Evolutionary conservation across 2,888 invertebrate species (phyloP).

Genomic region (Temnothorax ravouxi): DNA sequence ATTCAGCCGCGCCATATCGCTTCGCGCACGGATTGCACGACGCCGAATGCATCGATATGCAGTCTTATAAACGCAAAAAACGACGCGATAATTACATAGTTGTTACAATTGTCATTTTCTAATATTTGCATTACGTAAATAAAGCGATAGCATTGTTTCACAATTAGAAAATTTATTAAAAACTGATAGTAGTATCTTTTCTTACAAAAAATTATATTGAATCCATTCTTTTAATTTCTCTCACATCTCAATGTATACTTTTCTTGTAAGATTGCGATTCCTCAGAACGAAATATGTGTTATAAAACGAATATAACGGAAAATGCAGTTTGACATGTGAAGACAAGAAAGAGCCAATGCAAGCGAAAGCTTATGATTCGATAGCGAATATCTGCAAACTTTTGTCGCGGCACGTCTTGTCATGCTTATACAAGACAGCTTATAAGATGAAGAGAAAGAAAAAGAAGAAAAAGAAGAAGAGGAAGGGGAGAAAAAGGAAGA

Average conservation of each 20-base stretch:
- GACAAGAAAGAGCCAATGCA: conserved; percentile 45
- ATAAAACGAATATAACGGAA: neutral
- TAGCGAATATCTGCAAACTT: conserved; percentile 54
- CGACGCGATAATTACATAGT: neutral
- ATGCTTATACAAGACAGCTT: conserved; percentile 51
- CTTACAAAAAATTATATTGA: neutral
- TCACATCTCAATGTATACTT: neutral
- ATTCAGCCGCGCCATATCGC: neutral
- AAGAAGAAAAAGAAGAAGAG: neutral
- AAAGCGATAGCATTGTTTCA: neutral
- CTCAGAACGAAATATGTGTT: neutral
- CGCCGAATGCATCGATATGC: conserved; percentile 4
- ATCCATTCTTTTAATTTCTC: neutral
- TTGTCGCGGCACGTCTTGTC: conserved; percentile 57
- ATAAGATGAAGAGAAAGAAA: conserved; percentile 10
- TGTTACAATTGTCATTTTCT: neutral
- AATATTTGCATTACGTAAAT: neutral
- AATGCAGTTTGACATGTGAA: conserved; percentile 7
- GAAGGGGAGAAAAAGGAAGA: neutral
- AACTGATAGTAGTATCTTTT: neutral
- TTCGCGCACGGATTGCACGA: conserved; percentile 11
- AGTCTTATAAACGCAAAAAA: neutral
- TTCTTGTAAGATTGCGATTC: neutral
- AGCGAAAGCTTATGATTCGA: conserved; percentile 55
- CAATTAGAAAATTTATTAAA: neutral